These are phyloP conservation scores for Zapornia atra DNA, from an alignment of 2,113 vertebrate genomes.

Conservation along the genomic window DNA sequence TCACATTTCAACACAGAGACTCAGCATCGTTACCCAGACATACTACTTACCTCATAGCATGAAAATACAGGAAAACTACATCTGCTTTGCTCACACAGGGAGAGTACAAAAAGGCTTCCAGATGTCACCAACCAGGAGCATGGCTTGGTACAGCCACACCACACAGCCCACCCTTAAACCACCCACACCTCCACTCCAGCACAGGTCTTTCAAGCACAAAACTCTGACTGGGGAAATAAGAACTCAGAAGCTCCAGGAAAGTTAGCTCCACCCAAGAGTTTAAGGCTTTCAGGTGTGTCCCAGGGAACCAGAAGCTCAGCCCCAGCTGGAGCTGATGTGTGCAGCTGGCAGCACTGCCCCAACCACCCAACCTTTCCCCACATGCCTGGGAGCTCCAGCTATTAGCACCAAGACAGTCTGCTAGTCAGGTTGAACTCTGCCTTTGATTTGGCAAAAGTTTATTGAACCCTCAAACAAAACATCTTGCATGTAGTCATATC, in stretches of 20 bases:
- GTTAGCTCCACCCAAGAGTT: not conserved
- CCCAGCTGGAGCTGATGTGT: accelerated
- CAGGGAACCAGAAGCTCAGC: not conserved
- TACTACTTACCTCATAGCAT: not conserved
- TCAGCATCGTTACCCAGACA: not conserved
- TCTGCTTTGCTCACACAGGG: not conserved
- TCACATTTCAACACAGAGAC: not conserved
- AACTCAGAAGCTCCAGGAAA: not conserved
- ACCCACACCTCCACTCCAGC: accelerated
- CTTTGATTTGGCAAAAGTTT: not conserved
- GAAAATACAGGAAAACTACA: not conserved
- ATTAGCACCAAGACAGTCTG: not conserved
- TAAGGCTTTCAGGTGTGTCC: not conserved
- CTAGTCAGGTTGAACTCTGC: not conserved
- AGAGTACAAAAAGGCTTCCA: accelerated
- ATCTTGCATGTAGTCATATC: not conserved
- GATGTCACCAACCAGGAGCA: not conserved
- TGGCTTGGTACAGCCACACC: accelerated
- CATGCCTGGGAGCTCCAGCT: not conserved
- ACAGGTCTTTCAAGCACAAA: accelerated
- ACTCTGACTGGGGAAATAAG: accelerated
- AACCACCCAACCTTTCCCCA: not conserved
- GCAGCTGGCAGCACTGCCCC: not conserved
- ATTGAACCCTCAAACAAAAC: not conserved
- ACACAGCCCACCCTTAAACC: not conserved